These are phyloP conservation scores for Theristicus caerulescens DNA, from an alignment of 2,113 vertebrate species.

Conservation along the genomic window DNA sequence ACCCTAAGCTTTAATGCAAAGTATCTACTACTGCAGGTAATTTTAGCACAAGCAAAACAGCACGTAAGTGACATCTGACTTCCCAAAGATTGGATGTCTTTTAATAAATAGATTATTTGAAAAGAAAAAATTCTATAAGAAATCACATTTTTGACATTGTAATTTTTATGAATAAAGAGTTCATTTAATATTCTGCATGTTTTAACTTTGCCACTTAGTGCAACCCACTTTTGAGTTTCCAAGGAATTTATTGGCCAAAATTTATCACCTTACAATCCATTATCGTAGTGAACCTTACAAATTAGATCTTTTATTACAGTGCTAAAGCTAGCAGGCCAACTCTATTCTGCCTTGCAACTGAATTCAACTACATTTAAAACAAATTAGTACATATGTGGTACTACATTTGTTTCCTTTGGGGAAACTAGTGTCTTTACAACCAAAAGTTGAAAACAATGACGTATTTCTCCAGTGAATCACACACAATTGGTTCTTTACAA, in stretches of 20 bases:
- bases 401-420: background rate
- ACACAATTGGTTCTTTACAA: background rate
- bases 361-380: background rate
- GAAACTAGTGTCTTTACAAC: background rate
- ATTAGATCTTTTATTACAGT: conserved; percentile 1
- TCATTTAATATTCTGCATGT: conserved; percentile 26
- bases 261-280: conserved; percentile 24
- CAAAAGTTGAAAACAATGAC: background rate
- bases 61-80: background rate
- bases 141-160: background rate
- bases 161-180: conserved; percentile 41
- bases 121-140: background rate
- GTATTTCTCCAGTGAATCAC: background rate
- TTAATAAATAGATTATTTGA: background rate
- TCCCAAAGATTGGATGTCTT: background rate
- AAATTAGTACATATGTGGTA: background rate
- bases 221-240: conserved; percentile 15
- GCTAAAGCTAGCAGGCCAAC: background rate
- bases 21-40: background rate
- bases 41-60: conserved; percentile 36
- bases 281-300: conserved; percentile 1
- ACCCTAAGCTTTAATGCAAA: conserved; percentile 35
- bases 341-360: background rate
- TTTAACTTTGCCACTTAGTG: conserved; percentile 4
- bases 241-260: conserved; percentile 40